phyloP scores from a whole-genome alignment of 2,888 invertebrate genomes.

The Ectemnius cavifrons region DNA sequence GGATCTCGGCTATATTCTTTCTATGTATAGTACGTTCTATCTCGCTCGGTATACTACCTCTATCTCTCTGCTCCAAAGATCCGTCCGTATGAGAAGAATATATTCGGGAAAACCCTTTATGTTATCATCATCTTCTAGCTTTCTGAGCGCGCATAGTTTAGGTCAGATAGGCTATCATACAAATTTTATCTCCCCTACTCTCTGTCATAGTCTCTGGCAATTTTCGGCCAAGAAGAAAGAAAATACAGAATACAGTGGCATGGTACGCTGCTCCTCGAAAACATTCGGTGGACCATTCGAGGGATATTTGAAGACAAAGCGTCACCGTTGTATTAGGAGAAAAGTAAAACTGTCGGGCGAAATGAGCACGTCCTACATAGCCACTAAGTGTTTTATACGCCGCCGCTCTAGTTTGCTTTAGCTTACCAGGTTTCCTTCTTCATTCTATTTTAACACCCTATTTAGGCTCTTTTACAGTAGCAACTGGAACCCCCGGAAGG shows the following conservation, averaged over 20 bases:
- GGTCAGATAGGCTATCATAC: constrained; percentile 21
- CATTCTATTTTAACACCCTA: constrained; percentile 60
- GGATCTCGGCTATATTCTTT: constrained; percentile 10
- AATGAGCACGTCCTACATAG: constrained; percentile 30
- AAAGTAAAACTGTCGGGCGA: constrained; percentile 25
- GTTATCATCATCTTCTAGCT: neutral
- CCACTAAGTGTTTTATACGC: constrained; percentile 49
- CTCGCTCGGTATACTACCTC: neutral
- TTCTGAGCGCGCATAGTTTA: constrained; percentile 26
- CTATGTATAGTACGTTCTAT: constrained; percentile 15
- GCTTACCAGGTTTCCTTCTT: constrained; percentile 23
- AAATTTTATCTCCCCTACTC: constrained; percentile 24
- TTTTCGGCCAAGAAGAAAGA: neutral
- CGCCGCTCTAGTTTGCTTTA: neutral
- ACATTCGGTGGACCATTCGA: too few relatives aligned
- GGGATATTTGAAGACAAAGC: neutral
- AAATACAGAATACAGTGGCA: neutral
- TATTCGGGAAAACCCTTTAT: neutral
- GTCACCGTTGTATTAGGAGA: constrained; percentile 4
- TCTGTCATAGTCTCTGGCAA: neutral
- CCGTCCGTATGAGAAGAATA: neutral
- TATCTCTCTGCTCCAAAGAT: neutral
- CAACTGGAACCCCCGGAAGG: neutral
- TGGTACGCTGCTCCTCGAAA: too few relatives aligned
- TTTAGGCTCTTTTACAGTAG: constrained; percentile 42